Evolutionary conservation across 2,113 vertebrate genomes (phyloP).

Genomic region (Pelecanoides urinatrix): DNA sequence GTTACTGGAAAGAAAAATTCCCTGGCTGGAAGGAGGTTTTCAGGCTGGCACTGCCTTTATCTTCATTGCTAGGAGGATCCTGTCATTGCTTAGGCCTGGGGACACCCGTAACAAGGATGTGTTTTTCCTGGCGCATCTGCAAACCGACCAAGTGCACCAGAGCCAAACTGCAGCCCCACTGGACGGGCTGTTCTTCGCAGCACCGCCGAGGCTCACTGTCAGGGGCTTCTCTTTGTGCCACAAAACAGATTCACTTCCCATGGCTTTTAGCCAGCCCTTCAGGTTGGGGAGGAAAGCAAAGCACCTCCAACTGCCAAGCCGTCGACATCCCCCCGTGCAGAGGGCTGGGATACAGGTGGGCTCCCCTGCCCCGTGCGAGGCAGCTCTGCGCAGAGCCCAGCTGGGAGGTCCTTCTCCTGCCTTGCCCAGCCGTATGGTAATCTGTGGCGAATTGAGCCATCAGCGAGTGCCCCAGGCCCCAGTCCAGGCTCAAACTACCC

Average conservation of each 20-base stretch:
- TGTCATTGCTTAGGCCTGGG: too few relatives aligned
- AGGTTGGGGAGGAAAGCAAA: neutral
- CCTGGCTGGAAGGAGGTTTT: neutral
- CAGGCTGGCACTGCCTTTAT: neutral
- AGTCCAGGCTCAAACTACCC: constrained; percentile 49
- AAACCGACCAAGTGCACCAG: neutral
- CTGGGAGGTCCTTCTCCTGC: neutral
- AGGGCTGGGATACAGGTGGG: neutral
- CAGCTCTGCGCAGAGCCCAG: neutral
- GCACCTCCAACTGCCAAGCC: neutral
- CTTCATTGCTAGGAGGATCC: neutral
- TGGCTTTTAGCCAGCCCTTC: neutral
- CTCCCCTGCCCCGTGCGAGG: neutral
- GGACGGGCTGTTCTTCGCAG: neutral
- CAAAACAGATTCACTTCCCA: neutral
- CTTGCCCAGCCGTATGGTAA: neutral
- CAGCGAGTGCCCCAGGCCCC: constrained; percentile 3
- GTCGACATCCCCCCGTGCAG: fast-evolving
- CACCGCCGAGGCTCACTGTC: neutral
- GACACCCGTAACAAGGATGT: fast-evolving
- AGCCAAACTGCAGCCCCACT: neutral
- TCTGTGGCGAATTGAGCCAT: neutral
- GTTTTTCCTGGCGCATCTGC: neutral
- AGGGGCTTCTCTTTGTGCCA: neutral
- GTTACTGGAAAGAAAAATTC: neutral